A percentile compares a stretch with the other conserved stretches of the same genome.
Conservation (phyloP, 2,888 invertebrate genomes). For the Dynastes tityus region DNA sequence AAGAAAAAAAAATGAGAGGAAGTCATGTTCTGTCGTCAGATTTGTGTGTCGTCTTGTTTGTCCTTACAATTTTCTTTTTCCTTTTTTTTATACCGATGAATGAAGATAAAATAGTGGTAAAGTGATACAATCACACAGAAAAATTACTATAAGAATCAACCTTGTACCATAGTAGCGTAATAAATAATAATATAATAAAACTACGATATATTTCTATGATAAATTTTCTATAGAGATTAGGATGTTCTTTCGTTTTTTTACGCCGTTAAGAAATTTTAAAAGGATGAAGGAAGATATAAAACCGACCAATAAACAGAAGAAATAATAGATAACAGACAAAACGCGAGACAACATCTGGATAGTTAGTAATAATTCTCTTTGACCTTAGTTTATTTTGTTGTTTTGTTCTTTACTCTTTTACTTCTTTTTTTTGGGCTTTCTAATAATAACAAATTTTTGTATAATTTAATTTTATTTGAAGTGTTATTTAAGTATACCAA, state of each 20-base stretch:
- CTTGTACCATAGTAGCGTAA: not conserved
- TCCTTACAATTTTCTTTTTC: conserved; percentile 44
- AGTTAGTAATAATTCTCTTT: conserved; percentile 50
- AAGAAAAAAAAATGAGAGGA: conserved; percentile 41
- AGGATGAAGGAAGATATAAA: not conserved
- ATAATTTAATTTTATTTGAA: conserved; percentile 53
- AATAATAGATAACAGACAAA: conserved; percentile 29
- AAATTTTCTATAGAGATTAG: conserved; percentile 36
- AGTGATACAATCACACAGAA: conserved; percentile 30
- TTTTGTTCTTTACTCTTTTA: conserved; percentile 8
- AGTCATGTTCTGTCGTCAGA: conserved; percentile 50
- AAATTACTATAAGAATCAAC: no score
- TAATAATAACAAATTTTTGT: conserved; percentile 53
- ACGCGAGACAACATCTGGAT: conserved; percentile 38
- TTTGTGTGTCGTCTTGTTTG: conserved; percentile 44
- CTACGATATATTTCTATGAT: not conserved
- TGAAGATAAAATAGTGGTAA: not conserved
- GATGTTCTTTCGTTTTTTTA: not conserved
- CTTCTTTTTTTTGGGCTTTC: conserved; percentile 47
- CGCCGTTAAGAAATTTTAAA: not conserved
- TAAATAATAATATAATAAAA: conserved; percentile 30
- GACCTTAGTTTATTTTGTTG: conserved; percentile 50
- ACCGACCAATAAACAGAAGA: not conserved
- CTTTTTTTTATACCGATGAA: no score
- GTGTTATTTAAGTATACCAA: conserved; percentile 54